A percentile compares a stretch with the other conserved stretches of the same genome.
Conservation (phyloP, 2,888 invertebrate genomes). For the Notodonta dromedarius region DNA sequence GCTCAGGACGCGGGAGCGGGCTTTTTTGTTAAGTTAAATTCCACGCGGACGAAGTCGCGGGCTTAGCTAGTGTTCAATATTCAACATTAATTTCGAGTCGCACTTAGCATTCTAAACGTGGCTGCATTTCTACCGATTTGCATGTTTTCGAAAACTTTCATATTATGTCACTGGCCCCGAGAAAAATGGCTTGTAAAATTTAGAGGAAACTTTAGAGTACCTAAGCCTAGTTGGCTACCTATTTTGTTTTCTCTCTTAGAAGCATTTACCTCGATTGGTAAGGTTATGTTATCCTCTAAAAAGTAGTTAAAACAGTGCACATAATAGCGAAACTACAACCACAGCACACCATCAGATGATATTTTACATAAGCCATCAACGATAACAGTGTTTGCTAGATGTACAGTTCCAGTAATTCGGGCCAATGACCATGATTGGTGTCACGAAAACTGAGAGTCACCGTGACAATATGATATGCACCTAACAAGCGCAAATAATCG, state of each 20-base stretch:
- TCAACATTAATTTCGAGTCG: constrained; percentile 1
- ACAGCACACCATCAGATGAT: background rate
- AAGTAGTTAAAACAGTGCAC: too few species aligned
- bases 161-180: background rate
- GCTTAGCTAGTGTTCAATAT: too few species aligned
- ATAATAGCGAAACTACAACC: too few species aligned
- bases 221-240: too few species aligned
- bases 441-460: constrained; percentile 57
- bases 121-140: background rate
- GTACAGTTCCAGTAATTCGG: constrained; percentile 50
- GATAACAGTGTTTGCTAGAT: constrained; percentile 52
- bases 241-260: too few species aligned
- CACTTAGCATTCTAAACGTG: background rate
- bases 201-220: too few species aligned
- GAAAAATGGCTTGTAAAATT: background rate
- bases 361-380: background rate
- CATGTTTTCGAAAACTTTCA: constrained; percentile 1
- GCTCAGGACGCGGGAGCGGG: too few species aligned
- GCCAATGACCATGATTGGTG: constrained; percentile 63
- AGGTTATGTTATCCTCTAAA: too few species aligned
- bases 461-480: constrained; percentile 51
- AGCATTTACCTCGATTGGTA: too few species aligned
- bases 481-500: constrained; percentile 24
- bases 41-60: too few species aligned
- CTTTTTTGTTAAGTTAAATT: too few species aligned